Conservation (phyloP, 1,140 invertebrate species). For the Atta colombica region DNA sequence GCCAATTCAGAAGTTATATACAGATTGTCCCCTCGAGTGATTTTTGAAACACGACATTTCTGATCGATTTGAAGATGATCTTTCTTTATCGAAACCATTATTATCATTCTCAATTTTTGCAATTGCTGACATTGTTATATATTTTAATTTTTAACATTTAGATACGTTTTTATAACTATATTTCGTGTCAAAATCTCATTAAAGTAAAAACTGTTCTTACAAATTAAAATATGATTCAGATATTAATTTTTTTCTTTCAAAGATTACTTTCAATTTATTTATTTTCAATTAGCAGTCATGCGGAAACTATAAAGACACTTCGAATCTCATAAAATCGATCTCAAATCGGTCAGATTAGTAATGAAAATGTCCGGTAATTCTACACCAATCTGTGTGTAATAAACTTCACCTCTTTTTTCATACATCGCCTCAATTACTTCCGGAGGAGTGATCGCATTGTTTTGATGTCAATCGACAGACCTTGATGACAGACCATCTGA, state of each 20-base stretch:
- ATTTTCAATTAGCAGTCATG: neutral
- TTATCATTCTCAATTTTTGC: neutral
- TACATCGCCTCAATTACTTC: constrained; percentile 45
- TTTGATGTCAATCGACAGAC: constrained; percentile 39
- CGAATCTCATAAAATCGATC: neutral
- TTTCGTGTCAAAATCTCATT: neutral
- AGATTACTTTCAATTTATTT: neutral
- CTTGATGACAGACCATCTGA: constrained; percentile 2
- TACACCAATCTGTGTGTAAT: neutral
- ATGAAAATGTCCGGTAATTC: neutral
- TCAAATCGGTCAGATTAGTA: neutral
- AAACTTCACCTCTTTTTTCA: neutral
- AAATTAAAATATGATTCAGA: neutral
- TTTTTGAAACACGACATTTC: neutral
- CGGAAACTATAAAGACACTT: constrained; percentile 3
- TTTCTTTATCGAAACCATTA: neutral
- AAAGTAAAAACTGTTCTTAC: neutral
- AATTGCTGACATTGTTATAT: neutral
- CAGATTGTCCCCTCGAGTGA: neutral
- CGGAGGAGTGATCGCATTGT: constrained; percentile 10
- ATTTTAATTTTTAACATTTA: neutral
- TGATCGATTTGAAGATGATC: neutral
- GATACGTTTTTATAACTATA: no score
- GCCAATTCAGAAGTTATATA: neutral
- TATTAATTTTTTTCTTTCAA: neutral